Base-by-base conservation (phyloP, 2,888 invertebrate species). In the Globia sparganii region DNA sequence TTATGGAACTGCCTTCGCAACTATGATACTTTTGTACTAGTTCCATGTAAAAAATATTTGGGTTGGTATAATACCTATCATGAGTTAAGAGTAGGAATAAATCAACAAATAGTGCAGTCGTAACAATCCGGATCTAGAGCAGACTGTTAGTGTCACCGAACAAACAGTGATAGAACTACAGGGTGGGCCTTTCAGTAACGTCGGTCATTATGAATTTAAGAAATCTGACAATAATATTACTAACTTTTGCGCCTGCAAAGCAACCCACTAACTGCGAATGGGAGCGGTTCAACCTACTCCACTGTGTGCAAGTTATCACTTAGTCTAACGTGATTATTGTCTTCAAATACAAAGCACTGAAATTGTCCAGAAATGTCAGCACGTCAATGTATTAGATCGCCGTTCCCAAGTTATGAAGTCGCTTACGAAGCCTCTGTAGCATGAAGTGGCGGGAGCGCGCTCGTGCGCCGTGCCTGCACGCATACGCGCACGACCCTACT, bases 161-260 rank as follows among this genome's bases (percentile, higher is more conserved):
- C 76, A 89, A 90, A 85, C 92, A 92, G 92, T 94, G 92, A 94
- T 91, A 90, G 90, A 87, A 91, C 91, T 91, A 95, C 96, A 96
- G 95, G 95, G 95, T 94, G 91, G 91, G 91, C 91, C 91, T 91
- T 90, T 90, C 89, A 90, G 88, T 89, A 91, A 91, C 89, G 89
- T 92, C 91, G 93, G 91, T 94, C 93, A 88, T 92, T 93, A 94
- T 93, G 94, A 94, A 95, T 95, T 94, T 94, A 95, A 92, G 91
- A 94, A 94, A 94, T 92, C 94, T 93, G 96, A 96, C 96, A 96
- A 96, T 96, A 96, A 96, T 94, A 91, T 92, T 90, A 92, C 92
- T 93, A 93, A 94, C 91, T 91, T 86, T 90, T 90, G 90, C 90
- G 88, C 89, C 88, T 89, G 87, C 89, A 90, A 83, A 89, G 88